Evolutionary conservation across 30 jellyfish, hydroid and myxozoan species (phyloP), one percentile per base, ranked within the genome.

Genomic region (Kudoa iwatai): DNA sequence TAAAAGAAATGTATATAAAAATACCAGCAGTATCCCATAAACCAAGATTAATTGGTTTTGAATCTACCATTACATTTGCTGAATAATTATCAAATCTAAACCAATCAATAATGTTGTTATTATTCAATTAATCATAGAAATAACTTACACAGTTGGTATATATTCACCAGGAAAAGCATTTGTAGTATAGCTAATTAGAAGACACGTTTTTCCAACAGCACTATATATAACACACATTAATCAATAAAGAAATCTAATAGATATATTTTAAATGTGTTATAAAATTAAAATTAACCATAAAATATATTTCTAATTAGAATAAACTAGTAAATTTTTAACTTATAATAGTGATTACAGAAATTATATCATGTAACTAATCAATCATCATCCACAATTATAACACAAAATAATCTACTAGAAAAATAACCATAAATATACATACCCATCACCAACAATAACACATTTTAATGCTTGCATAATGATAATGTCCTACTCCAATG

Each of bases 401-500:
- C n/a, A n/a, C n/a, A n/a, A n/a, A n/a, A n/a, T n/a, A n/a, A n/a
- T n/a, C n/a, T n/a, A n/a, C n/a, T n/a, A n/a, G n/a, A n/a, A n/a
- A 40, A 41, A 43, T 0, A 36, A 2, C 3, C 57, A 9, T 6
- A 16, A 61, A 58, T 54, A 7, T 39, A 25, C 85, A 49, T 46
- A 68, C 90, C 90, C 90, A 54, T 68, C 90, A 13, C 90, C 90
- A 43, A 68, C 90, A 36, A 68, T 85, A 47, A 68, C 90, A 58
- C 90, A 68, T 52, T 68, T 68, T 50, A 68, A 54, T 16, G 90
- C 85, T 44, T 68, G 90, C 90, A 68, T 68, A 34, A 40, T n/a
- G n/a, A n/a, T n/a, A n/a, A n/a, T n/a, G n/a, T n/a, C n/a, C n/a
- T n/a, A n/a, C n/a, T n/a, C n/a, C n/a, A n/a, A n/a, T n/a, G n/a